A percentile compares a stretch with the other conserved stretches of the same genome.
Evolutionary conservation across 2,113 vertebrate genomes (phyloP).

Genomic region (Ardeotis arabs): DNA sequence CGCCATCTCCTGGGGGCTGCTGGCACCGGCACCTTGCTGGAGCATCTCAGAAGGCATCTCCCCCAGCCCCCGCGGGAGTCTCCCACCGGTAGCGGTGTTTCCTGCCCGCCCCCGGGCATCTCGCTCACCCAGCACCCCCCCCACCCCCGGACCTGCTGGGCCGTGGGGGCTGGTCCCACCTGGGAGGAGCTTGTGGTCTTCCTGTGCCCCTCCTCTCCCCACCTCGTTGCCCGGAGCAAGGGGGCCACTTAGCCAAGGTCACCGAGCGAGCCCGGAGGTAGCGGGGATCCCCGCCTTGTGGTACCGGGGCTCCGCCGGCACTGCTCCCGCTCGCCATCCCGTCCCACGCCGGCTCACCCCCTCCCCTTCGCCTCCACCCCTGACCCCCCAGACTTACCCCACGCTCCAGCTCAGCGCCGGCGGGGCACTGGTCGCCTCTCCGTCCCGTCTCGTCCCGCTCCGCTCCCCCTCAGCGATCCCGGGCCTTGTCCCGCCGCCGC

Average conservation of each 20-base stretch:
- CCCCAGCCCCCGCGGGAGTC: background rate
- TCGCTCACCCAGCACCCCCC: background rate
- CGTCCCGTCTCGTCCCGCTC: background rate
- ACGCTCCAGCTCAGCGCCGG: background rate
- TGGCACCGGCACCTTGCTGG: background rate
- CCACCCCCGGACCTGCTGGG: background rate
- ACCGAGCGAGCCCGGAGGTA: background rate
- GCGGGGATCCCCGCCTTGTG: background rate
- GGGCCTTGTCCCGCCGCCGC: background rate
- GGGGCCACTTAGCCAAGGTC: constrained; percentile 45
- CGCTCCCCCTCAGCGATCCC: background rate
- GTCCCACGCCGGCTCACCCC: background rate
- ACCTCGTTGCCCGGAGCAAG: background rate
- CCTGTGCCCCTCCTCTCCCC: background rate
- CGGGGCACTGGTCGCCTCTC: constrained; percentile 7
- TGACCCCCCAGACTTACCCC: background rate
- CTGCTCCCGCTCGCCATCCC: background rate
- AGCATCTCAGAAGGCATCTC: background rate
- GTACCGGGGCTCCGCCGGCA: too few species aligned
- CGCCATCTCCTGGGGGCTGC: background rate
- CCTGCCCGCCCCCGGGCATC: background rate
- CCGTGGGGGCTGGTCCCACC: background rate
- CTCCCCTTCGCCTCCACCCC: too few species aligned
- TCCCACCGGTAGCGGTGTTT: background rate
- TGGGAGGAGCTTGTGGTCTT: background rate